Conservation (phyloP, 2,888 invertebrate species). For the Busseola fusca region DNA sequence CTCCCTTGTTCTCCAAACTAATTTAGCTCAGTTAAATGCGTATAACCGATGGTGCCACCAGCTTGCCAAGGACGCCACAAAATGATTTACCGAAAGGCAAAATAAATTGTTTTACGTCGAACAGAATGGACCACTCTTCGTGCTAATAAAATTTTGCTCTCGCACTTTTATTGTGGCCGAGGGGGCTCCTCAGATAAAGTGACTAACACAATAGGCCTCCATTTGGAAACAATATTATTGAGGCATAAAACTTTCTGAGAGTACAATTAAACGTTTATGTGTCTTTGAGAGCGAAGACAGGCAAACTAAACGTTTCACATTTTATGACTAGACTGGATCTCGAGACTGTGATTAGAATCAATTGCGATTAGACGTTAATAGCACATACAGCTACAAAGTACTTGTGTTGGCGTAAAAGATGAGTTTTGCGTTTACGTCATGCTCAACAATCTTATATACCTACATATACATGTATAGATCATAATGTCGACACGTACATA, state of each 20-base stretch:
- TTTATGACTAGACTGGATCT: slow-evolving; percentile 39
- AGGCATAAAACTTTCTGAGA: slow-evolving; percentile 37
- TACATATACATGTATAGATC: slow-evolving; percentile 11
- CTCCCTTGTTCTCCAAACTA: slow-evolving; percentile 62
- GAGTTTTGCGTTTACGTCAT: slow-evolving; percentile 27
- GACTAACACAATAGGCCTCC: slow-evolving; percentile 27
- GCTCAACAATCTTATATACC: slow-evolving; percentile 38
- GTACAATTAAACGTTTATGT: slow-evolving; percentile 28
- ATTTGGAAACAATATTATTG: slow-evolving; percentile 31
- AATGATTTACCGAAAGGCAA: slow-evolving; percentile 61
- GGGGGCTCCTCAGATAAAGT: slow-evolving; percentile 15
- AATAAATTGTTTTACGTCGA: slow-evolving; percentile 62
- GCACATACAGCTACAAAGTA: slow-evolving; percentile 18
- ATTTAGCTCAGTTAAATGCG: slow-evolving; percentile 61
- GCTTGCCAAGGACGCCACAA: slow-evolving; percentile 50
- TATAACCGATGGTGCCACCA: slow-evolving; percentile 50
- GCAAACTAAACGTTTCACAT: slow-evolving; percentile 31
- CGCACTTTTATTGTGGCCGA: slow-evolving; percentile 42
- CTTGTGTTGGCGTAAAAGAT: slow-evolving; percentile 28
- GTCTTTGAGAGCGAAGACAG: slow-evolving; percentile 6
- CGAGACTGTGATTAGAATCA: slow-evolving; percentile 28
- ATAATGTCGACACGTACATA: slow-evolving; percentile 13
- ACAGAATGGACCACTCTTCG: slow-evolving; percentile 57
- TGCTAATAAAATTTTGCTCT: slow-evolving; percentile 52
- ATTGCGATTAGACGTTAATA: slow-evolving; percentile 26